Evolutionary conservation across 2,888 invertebrate species (phyloP).

Genomic region (Holacanthella duospinosa): DNA sequence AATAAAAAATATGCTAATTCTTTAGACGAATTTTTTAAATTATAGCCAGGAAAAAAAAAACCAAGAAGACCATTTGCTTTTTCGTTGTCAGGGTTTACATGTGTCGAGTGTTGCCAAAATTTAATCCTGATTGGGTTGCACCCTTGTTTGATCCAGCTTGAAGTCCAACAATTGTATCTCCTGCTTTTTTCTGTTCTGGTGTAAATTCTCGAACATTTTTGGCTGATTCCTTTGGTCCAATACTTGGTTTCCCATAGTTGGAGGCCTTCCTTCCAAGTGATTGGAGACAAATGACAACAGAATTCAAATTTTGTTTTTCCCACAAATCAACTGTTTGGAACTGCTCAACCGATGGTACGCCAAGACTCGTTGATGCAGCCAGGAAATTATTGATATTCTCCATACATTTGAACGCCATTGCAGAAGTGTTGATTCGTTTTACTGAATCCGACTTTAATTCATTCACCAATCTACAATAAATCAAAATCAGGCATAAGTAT

Average conservation of each 20-base stretch:
- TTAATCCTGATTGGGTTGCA: slow-evolving; percentile 90
- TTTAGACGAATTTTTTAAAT: too few relatives aligned
- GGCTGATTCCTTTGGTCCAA: slow-evolving; percentile 93
- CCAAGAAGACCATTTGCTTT: too few relatives aligned
- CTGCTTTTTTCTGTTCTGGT: slow-evolving; percentile 86
- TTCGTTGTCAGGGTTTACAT: too few relatives aligned
- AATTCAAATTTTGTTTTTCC: slow-evolving; percentile 91
- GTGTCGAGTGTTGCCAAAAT: slow-evolving; percentile 93
- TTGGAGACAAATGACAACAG: slow-evolving; percentile 88
- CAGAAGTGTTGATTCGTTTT: slow-evolving; percentile 81
- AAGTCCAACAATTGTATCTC: slow-evolving; percentile 82
- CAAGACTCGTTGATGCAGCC: slow-evolving; percentile 68
- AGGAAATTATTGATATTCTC: slow-evolving; percentile 94
- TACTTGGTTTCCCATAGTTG: slow-evolving; percentile 70
- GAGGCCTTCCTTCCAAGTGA: slow-evolving; percentile 76
- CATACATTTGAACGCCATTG: slow-evolving; percentile 96
- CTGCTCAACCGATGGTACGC: slow-evolving; percentile 85
- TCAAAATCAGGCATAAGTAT: background rate
- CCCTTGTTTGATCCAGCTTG: slow-evolving; percentile 98
- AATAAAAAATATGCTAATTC: too few relatives aligned
- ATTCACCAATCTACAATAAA: slow-evolving; percentile 63
- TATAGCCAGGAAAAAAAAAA: too few relatives aligned
- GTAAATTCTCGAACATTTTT: slow-evolving; percentile 88
- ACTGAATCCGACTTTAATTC: slow-evolving; percentile 71
- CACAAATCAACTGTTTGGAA: slow-evolving; percentile 97